Evolutionary conservation across 2,797 vertebrate genomes (phyloP), one percentile per base, ranked within the genome.

Genomic region (Trichosurus vulpecula): DNA sequence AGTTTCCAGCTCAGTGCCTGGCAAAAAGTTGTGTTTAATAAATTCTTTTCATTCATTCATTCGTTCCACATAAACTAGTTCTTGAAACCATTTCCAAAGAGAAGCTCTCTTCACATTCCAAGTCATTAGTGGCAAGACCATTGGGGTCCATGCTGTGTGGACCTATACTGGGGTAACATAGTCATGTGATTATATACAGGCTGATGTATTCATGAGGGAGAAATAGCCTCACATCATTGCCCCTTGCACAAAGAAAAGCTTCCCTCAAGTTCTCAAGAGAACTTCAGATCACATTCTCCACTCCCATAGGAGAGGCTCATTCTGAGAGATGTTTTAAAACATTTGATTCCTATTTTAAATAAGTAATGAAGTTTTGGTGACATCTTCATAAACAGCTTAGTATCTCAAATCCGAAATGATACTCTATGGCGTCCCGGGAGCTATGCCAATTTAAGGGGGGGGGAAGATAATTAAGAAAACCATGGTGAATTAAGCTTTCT

Each of bases 401-500:
- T 27, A 53, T 95, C 95, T 97, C 94, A 0, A 57, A 96, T 96
- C 95, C 74, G 54, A 2, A 95, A 56, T 0, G 90, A 16, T 14
- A 94, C 91, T 92, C 56, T 51, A 91, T 58, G 94, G 93, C 81
- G 58, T 90, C 96, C 66, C 90, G 53, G 95, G 96, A 97, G 93
- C 89, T 90, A 57, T n/a, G 66, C 35, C 96, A 96, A 95, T 92
- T 61, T 6, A 81, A 96, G 94, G 54, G 95, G 92, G 41, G 92
- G 55, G 95, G 95, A 5, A 0, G 30, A 90, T 56, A 31, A 52
- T 98, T 98, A 96, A 96, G 96, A 97, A 98, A 96, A 95, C 52
- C 95, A 93, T 35, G 87, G 81, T 61, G 95, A 97, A 97, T 97
- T 96, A 97, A 98, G 96, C 47, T 98, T 97, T 93, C 93, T 98